Evolutionary conservation across 1,140 invertebrate genomes (phyloP).

Genomic region (Caenorhabditis remanei): DNA sequence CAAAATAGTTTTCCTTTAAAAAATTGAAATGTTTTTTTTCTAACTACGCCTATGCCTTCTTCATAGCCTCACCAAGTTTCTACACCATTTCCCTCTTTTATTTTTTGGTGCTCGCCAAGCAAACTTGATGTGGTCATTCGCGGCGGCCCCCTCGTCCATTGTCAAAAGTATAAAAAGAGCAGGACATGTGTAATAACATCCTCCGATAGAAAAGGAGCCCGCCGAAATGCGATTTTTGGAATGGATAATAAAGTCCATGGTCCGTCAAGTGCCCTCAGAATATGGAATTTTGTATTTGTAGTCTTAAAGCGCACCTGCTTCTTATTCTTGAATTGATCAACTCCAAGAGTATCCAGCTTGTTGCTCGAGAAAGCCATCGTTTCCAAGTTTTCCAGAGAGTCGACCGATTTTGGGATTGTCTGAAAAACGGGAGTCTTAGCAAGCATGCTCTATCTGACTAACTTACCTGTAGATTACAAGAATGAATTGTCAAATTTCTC

Average conservation of each 20-base stretch:
- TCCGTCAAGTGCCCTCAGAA: no score
- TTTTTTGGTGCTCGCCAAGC: no score
- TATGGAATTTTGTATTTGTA: no score
- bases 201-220: background rate
- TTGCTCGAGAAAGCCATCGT: conserved; percentile 55
- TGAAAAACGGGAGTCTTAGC: background rate
- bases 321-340: conserved; percentile 50
- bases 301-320: conserved; percentile 30
- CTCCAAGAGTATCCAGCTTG: conserved; percentile 43
- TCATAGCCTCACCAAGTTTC: no score
- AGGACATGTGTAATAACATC: background rate
- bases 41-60: no score
- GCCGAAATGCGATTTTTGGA: no score
- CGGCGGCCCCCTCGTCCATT: background rate
- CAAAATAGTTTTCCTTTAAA: no score
- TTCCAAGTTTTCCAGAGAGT: conserved; percentile 7
- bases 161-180: conserved; percentile 1
- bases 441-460: background rate
- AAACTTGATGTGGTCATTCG: no score
- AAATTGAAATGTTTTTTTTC: no score
- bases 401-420: conserved; percentile 52
- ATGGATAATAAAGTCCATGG: no score
- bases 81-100: no score
- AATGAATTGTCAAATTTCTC: conserved; percentile 60
- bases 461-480: conserved; percentile 54